A percentile compares a stretch with the other conserved stretches of the same genome.
phyloP scores from a whole-genome alignment of 2,113 vertebrate species.

The Hipposideros armiger region DNA sequence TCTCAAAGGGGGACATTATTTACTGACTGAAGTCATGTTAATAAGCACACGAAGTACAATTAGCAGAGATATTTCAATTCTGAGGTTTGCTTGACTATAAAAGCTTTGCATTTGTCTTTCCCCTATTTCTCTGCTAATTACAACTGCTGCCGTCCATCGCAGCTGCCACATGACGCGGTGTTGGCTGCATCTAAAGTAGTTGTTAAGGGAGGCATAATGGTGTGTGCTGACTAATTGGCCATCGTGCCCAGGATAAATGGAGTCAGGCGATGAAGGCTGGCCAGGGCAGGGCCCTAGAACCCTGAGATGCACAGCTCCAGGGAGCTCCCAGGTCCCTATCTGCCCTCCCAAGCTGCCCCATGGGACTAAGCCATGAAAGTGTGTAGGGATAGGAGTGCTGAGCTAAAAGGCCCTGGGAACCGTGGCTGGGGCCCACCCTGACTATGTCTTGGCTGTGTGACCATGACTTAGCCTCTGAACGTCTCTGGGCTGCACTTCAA shows the following conservation, averaged over 20 bases:
- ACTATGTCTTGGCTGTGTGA: not conserved
- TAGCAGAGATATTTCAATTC: slow-evolving; percentile 81
- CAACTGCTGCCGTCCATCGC: slow-evolving; percentile 68
- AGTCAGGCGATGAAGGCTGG: not conserved
- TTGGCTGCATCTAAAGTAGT: slow-evolving; percentile 82
- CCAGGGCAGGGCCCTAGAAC: not conserved
- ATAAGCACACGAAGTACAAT: slow-evolving; percentile 82
- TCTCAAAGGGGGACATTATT: slow-evolving; percentile 49
- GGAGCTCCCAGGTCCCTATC: not conserved
- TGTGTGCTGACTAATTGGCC: slow-evolving; percentile 80
- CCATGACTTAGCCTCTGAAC: not conserved
- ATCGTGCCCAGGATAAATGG: slow-evolving; percentile 74
- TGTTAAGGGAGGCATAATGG: slow-evolving; percentile 75
- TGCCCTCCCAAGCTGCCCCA: not conserved
- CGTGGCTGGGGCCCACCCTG: not conserved
- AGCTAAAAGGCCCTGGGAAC: not conserved
- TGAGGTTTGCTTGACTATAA: slow-evolving; percentile 78
- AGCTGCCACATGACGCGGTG: slow-evolving; percentile 67
- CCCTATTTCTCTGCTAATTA: slow-evolving; percentile 82
- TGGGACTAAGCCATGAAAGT: not conserved
- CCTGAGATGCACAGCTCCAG: not conserved
- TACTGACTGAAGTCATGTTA: slow-evolving; percentile 68
- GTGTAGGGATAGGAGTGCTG: not conserved
- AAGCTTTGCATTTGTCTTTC: slow-evolving; percentile 77
- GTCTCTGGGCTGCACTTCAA: not conserved